Percentiles rank a stretch among this genome's conserved stretches.
Conservation (phyloP, 2,888 invertebrate genomes). For the Spodoptera picta region DNA sequence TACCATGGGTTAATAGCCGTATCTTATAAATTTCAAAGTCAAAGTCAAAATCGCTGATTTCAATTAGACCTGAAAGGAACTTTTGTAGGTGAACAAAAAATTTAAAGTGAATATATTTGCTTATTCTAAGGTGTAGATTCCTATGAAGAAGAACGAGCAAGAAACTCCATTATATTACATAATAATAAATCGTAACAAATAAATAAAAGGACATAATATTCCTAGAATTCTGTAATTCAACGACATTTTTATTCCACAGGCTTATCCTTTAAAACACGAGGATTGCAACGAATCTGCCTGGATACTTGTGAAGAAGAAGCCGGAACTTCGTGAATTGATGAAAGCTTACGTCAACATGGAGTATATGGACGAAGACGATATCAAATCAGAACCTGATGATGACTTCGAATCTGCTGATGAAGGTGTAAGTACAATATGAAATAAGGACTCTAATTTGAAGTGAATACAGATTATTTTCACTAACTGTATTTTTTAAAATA, state of each 20-base stretch:
- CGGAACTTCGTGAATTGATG: constrained; percentile 59
- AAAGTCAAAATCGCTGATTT: too few relatives aligned
- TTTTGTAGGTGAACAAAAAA: too few relatives aligned
- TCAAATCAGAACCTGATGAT: constrained; percentile 79
- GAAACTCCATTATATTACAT: too few relatives aligned
- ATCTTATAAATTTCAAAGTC: too few relatives aligned
- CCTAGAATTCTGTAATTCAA: not conserved
- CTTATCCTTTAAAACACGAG: constrained; percentile 70
- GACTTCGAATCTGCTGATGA: constrained; percentile 85
- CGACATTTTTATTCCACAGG: constrained; percentile 59
- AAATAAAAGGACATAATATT: not conserved
- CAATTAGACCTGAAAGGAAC: too few relatives aligned
- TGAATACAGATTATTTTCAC: too few relatives aligned
- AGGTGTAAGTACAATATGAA: constrained; percentile 66
- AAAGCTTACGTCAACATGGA: constrained; percentile 28
- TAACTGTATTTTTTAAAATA: too few relatives aligned
- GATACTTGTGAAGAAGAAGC: constrained; percentile 68
- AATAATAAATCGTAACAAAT: not conserved
- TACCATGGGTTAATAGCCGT: too few relatives aligned
- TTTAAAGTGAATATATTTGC: too few relatives aligned
- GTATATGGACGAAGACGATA: constrained; percentile 65
- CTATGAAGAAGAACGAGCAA: too few relatives aligned
- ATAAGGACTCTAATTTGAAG: too few relatives aligned
- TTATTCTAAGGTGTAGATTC: too few relatives aligned
- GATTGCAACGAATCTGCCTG: constrained; percentile 68